These are phyloP conservation scores for Ochlodes sylvanus DNA, from an alignment of 2,888 invertebrate genomes.

Conservation along the genomic window DNA sequence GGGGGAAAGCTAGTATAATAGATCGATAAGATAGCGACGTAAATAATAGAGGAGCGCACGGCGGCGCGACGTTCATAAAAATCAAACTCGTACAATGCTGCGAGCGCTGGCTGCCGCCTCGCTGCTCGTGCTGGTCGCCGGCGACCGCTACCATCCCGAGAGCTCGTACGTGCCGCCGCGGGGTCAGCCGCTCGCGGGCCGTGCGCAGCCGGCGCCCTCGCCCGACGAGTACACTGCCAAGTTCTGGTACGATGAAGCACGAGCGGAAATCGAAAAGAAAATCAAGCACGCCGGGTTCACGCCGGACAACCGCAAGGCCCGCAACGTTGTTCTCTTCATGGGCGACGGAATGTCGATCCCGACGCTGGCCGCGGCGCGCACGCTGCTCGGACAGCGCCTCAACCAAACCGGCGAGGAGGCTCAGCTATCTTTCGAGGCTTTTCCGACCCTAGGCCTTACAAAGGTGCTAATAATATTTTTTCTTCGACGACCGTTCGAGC, in stretches of 20 bases:
- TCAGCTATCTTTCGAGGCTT: conserved; percentile 85
- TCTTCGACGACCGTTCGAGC: background rate
- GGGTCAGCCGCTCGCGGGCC: conserved; percentile 36
- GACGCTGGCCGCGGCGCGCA: conserved; percentile 87
- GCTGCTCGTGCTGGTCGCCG: background rate
- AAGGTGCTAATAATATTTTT: conserved; percentile 76
- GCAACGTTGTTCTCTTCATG: conserved; percentile 88
- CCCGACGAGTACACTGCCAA: conserved; percentile 50
- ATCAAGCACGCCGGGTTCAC: conserved; percentile 63
- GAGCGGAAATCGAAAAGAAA: conserved; percentile 58
- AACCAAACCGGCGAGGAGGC: conserved; percentile 85
- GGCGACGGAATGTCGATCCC: conserved; percentile 92
- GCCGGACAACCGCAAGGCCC: conserved; percentile 46
- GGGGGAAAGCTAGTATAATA: conserved; percentile 7
- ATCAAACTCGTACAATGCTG: background rate
- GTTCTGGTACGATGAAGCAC: conserved; percentile 79
- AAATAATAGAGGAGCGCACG: conserved; percentile 1
- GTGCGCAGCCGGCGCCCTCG: background rate
- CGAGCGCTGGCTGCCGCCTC: background rate
- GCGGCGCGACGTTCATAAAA: background rate
- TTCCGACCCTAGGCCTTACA: conserved; percentile 86
- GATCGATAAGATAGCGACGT: conserved; percentile 15
- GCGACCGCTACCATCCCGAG: conserved; percentile 41
- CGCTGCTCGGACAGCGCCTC: conserved; percentile 86
- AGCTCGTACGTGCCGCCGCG: conserved; percentile 42